Conservation (phyloP, 2,888 invertebrate species). For the Netelia virgata region DNA sequence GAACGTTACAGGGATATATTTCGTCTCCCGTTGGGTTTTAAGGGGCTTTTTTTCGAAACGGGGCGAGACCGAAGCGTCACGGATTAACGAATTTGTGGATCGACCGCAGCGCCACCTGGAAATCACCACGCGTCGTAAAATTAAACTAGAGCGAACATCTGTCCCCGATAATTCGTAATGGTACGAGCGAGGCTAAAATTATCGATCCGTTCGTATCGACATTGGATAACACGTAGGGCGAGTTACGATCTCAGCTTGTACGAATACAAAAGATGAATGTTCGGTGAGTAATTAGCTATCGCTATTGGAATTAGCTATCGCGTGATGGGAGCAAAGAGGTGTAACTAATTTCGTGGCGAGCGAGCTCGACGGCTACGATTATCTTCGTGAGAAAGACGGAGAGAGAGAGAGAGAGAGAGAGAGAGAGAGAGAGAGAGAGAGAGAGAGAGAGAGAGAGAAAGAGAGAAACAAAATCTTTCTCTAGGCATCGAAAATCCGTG, state of each 20-base stretch:
- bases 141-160: constrained; percentile 29
- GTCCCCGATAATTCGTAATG: constrained; percentile 4
- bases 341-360: constrained; percentile 62
- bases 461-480: constrained; percentile 7
- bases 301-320: constrained; percentile 62
- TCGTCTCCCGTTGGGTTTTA: constrained; percentile 17
- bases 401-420: constrained; percentile 28
- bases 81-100: constrained; percentile 61
- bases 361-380: constrained; percentile 55
- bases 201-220: not conserved
- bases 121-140: not conserved
- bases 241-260: constrained; percentile 15
- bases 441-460: constrained; percentile 19
- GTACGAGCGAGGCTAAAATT: not conserved
- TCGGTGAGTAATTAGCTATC: constrained; percentile 56
- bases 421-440: constrained; percentile 28
- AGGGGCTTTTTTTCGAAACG: constrained; percentile 27
- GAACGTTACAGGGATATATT: constrained; percentile 17
- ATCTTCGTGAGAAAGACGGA: constrained; percentile 26
- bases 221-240: constrained; percentile 8
- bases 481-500: constrained; percentile 13
- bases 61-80: constrained; percentile 48
- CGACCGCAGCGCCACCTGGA: constrained; percentile 49
- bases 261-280: constrained; percentile 51
- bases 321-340: constrained; percentile 65